phyloP scores from a whole-genome alignment of 2,888 invertebrate species.

The Xanthia togata region DNA sequence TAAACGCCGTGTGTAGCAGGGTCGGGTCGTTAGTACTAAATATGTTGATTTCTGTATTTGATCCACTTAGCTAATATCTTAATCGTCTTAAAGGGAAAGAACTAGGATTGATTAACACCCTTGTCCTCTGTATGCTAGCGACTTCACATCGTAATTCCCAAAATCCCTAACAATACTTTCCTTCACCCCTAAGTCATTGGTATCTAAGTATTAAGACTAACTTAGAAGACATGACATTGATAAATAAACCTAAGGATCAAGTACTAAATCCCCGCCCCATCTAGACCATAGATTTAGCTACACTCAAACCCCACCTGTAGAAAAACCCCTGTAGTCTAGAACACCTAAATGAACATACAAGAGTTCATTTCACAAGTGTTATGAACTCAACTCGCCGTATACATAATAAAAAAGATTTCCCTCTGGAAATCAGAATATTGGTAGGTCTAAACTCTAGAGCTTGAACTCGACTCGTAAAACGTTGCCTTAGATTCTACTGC shows the following conservation, averaged over 20 bases:
- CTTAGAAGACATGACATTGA: background rate
- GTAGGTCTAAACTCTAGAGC: constrained; percentile 26
- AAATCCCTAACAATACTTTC: background rate
- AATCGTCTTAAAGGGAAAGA: background rate
- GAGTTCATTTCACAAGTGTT: constrained; percentile 34
- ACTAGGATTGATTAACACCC: background rate
- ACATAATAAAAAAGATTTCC: constrained; percentile 60
- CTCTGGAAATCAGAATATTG: constrained; percentile 59
- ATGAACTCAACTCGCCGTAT: constrained; percentile 36
- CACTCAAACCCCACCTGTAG: background rate
- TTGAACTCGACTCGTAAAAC: constrained; percentile 42
- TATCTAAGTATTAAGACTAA: background rate
- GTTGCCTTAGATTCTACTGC: constrained; percentile 22
- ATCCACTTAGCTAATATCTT: background rate
- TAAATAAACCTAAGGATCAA: background rate
- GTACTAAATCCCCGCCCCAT: background rate
- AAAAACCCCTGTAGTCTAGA: background rate
- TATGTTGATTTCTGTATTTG: background rate
- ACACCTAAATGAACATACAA: constrained; percentile 37
- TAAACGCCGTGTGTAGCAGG: background rate
- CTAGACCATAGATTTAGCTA: background rate
- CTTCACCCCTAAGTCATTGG: background rate
- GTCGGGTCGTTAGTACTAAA: background rate
- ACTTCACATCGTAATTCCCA: background rate
- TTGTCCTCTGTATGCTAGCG: background rate